Evolutionary conservation across 2,797 vertebrate genomes (phyloP).

Genomic region (Melanogrammus aeglefinus): DNA sequence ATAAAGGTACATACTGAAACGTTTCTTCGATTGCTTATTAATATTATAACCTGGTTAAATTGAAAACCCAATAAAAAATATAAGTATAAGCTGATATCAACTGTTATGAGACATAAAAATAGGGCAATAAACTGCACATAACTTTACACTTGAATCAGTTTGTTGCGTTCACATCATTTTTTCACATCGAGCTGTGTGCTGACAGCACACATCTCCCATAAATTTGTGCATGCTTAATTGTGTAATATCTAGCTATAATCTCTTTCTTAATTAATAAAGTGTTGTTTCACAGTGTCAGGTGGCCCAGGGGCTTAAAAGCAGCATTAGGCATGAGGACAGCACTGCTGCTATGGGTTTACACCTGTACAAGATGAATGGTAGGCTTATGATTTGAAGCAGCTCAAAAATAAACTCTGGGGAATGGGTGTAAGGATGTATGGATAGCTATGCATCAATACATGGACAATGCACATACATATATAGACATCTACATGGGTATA

Average conservation of each 20-base stretch:
- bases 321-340: conserved; percentile 21
- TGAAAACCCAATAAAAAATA: background rate
- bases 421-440: background rate
- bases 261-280: conserved; percentile 36
- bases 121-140: background rate
- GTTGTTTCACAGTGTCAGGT: conserved; percentile 37
- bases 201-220: conserved; percentile 38
- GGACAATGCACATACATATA: background rate
- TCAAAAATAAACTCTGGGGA: background rate
- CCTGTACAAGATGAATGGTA: conserved; percentile 38
- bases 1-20: too few species aligned
- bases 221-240: conserved; percentile 45
- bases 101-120: background rate
- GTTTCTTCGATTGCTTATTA: background rate
- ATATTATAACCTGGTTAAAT: background rate
- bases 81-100: background rate
- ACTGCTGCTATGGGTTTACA: conserved; percentile 35
- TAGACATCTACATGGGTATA: background rate
- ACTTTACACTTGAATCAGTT: background rate
- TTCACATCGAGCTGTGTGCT: conserved; percentile 28
- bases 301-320: conserved; percentile 18
- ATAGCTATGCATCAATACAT: background rate
- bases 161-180: background rate
- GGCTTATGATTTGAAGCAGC: conserved; percentile 4
- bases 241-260: conserved; percentile 39